Evolutionary conservation across 2,888 invertebrate genomes (phyloP), one percentile per base, ranked within the genome.

Genomic region (Platycnemis pennipes): DNA sequence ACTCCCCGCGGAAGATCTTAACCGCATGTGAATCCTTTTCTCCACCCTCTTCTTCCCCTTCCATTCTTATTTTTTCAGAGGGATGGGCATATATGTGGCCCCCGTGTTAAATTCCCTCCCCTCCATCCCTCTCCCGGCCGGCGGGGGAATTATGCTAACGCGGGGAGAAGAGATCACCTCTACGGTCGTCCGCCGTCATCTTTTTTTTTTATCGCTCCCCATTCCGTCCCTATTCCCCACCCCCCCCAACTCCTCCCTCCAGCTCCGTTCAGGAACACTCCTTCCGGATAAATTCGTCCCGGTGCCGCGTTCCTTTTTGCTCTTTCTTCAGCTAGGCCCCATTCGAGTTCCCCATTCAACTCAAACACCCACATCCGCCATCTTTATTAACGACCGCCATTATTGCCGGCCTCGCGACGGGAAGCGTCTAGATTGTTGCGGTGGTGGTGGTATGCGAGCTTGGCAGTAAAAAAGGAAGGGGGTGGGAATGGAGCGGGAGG

Each of bases 311-410:
- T 63, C 8, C 7, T 8, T 63, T 63, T 53, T 53, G 19, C 63
- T 3, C 56, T 22, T 56, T 19, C 56, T 22, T 3, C 69, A n/a
- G 31, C 1, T 8, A 1, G 31, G 69, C 31, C 37, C 77, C 77
- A 77, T 77, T 77, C 77, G 37, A 8, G 11, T 77, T 3, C 77
- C 37, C 37, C 31, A 77, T 77, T 37, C 77, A 13, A 31, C 37
- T 77, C 77, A 77, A 77, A 77, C 77, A 77, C 77, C 77, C 77
- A 77, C 77, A 77, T 77, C 77, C 77, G 77, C 77, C 77, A 77
- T 77, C 77, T 77, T 77, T 77, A 77, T 77, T 77, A 77, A 77
- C 77, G 77, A 77, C 77, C 77, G 77, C 77, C 77, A 77, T 77
- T 77, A 77, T 77, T 11, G 37, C 77, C 31, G 77, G 37, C 77